Conservation (phyloP, 2,797 vertebrate species). For the Sebastes hopkinsi region DNA sequence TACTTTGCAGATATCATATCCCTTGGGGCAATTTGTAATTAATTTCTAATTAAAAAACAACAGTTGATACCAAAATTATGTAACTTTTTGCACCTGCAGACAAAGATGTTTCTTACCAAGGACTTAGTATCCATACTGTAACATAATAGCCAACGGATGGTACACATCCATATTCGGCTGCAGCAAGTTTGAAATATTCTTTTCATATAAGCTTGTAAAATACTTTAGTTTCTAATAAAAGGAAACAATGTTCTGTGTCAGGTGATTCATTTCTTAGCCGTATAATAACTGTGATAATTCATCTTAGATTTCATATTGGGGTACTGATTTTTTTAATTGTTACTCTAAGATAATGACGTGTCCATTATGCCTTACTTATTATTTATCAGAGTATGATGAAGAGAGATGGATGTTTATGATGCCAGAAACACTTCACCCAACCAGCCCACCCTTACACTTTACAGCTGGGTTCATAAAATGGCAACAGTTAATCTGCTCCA, state of each 20-base stretch:
- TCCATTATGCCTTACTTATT: background rate
- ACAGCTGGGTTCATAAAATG: constrained; percentile 19
- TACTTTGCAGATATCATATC: background rate
- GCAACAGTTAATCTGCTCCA: constrained; percentile 21
- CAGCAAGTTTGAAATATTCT: background rate
- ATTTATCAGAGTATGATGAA: background rate
- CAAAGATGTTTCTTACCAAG: background rate
- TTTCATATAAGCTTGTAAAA: background rate
- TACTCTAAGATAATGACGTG: background rate
- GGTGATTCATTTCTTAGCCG: background rate
- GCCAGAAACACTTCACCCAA: constrained; percentile 10
- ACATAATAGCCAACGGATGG: background rate
- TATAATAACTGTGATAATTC: background rate
- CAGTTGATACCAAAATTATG: background rate
- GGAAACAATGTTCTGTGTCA: background rate
- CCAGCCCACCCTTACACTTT: background rate
- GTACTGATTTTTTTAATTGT: background rate
- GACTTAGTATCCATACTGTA: background rate
- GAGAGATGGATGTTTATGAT: background rate
- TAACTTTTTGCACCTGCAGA: background rate
- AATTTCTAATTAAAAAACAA: background rate
- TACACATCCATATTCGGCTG: background rate
- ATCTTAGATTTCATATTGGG: background rate
- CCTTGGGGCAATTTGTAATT: background rate
- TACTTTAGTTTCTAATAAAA: background rate